phyloP scores from a whole-genome alignment of 1,140 invertebrate genomes.

The Sogatella furcifera region DNA sequence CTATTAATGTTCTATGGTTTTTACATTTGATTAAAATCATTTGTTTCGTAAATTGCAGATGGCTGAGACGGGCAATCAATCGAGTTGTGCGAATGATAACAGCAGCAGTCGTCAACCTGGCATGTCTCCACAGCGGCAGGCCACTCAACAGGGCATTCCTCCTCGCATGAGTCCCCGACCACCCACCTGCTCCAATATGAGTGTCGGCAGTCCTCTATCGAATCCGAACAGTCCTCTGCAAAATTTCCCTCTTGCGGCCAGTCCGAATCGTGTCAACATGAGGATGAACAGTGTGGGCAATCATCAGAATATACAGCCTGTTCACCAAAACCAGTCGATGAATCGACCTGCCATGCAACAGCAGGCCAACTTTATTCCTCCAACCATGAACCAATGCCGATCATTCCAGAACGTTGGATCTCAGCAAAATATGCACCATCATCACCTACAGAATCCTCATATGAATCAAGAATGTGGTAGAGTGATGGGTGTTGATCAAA shows the following conservation, averaged over 20 bases:
- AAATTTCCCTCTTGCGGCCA: conserved; percentile 34
- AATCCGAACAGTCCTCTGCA: conserved; percentile 33
- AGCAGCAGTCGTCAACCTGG: not conserved
- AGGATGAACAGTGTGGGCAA: not conserved
- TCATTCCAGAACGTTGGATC: not conserved
- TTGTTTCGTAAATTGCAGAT: conserved; percentile 11
- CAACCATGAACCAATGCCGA: not conserved
- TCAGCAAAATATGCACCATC: not conserved
- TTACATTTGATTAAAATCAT: not conserved
- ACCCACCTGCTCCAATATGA: not conserved
- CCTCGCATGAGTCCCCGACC: not conserved
- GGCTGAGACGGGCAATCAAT: conserved; percentile 18
- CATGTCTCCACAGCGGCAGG: not conserved
- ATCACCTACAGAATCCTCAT: too few species aligned
- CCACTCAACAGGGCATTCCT: not conserved
- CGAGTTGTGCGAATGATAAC: conserved; percentile 18
- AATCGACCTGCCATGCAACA: not conserved
- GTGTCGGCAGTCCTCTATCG: conserved; percentile 32
- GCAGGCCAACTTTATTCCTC: not conserved
- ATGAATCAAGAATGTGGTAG: not conserved
- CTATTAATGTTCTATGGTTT: too few species aligned
- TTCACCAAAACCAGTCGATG: too few species aligned
- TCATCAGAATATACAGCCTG: too few species aligned
- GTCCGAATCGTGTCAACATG: conserved; percentile 34
- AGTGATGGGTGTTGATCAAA: not conserved